A percentile compares a stretch with the other conserved stretches of the same genome.
Evolutionary conservation across 2,113 vertebrate species (phyloP).

Genomic region (Synodontis membranacea): DNA sequence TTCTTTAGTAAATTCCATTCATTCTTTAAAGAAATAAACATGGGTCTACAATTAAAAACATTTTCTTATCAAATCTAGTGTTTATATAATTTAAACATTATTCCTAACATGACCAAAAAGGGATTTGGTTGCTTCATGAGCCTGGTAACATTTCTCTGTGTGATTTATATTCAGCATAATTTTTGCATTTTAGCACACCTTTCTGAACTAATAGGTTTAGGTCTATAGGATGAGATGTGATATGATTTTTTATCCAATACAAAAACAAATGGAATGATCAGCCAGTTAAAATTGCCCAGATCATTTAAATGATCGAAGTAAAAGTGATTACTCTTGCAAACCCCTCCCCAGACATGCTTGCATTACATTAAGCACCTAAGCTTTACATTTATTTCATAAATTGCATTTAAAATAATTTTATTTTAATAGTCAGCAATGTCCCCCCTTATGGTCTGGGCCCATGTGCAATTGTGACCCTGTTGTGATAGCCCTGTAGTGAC

Average conservation of each 20-base stretch:
- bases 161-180: neutral
- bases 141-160: neutral
- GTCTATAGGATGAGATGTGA: neutral
- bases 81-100: neutral
- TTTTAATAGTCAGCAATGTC: too few species aligned
- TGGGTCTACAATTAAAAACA: neutral
- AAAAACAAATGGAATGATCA: neutral
- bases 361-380: neutral
- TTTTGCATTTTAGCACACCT: neutral
- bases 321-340: neutral
- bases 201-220: neutral
- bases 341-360: neutral
- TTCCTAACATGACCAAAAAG: neutral
- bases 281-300: neutral
- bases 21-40: neutral
- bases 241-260: neutral
- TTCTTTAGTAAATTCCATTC: neutral
- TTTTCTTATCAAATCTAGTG: neutral
- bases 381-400: neutral
- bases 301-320: neutral
- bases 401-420: neutral
- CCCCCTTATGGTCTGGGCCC: neutral
- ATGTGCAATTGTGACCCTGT: neutral
- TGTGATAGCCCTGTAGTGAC: neutral
- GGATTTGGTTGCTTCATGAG: neutral